Evolutionary conservation across 2,797 vertebrate genomes (phyloP), one percentile per base, ranked within the genome.

Genomic region (Tapirus indicus): DNA sequence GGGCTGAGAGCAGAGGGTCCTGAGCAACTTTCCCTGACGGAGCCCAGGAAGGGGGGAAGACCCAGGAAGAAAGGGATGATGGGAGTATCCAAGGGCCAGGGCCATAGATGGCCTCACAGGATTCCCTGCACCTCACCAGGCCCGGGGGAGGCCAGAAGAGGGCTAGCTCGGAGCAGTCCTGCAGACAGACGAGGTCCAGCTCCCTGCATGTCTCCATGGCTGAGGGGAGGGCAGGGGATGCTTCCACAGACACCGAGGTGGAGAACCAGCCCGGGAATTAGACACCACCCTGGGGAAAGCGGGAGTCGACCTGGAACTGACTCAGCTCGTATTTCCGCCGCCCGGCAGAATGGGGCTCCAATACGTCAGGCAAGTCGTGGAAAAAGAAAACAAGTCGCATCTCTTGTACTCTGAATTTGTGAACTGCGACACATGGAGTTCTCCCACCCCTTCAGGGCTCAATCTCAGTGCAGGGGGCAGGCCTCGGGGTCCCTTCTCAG

Each of bases 221-320:
- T 0, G 0, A 25, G 2, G 41, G 27, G 8, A 93, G 13, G 41
- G 18, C 25, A 49, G 32, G 4, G 10, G 20, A 49, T 12, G 2
- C 18, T 60, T 52, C 14, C 54, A 14, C 25, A 52, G 25, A 38
- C 7, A 12, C 25, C 74, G 10, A 71, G 68, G 27, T 49, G 35
- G 23, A 4, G 5, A 62, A 47, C 0, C 6, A 20, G 71, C 25
- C 54, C 20, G 32, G 14, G 66, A 78, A 38, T 49, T 27, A 64
- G 47, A 64, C 35, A 32, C 4, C 2, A 49, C 16, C 56, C 32
- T 32, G 47, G 38, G 18, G 25, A 20, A 58, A 44, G n/a, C 2
- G 18, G 72, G 27, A 25, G 71, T 20, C 49, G 52, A 27, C n/a
- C 44, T 4, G 9, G 9, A 27, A 47, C 25, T 49, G 75, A 38